Percentiles rank a stretch among this genome's conserved stretches.
Conservation (phyloP, 1,140 invertebrate species). For the Saccostrea glomerata region DNA sequence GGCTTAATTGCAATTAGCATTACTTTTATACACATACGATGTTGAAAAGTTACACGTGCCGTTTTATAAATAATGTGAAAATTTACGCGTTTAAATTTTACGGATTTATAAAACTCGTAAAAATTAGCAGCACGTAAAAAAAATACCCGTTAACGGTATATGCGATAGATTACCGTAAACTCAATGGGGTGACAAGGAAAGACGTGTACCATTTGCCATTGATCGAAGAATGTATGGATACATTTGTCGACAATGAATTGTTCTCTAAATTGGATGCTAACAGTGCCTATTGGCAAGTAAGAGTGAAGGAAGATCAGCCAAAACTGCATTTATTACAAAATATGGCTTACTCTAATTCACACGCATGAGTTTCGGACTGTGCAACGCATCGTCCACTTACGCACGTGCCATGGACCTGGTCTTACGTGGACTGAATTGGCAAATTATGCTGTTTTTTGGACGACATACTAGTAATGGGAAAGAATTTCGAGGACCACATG, state of each 20-base stretch:
- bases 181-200: constrained; percentile 47
- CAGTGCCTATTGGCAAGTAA: constrained; percentile 73
- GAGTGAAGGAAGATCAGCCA: constrained; percentile 69
- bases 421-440: constrained; percentile 40
- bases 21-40: too few relatives aligned
- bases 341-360: constrained; percentile 29
- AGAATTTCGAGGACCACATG: constrained; percentile 32
- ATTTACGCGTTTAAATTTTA: too few relatives aligned
- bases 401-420: constrained; percentile 38
- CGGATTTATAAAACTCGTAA: too few relatives aligned
- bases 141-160: too few relatives aligned
- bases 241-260: constrained; percentile 43
- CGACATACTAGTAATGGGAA: constrained; percentile 47
- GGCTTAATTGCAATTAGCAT: too few relatives aligned
- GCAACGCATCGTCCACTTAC: constrained; percentile 42
- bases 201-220: constrained; percentile 45
- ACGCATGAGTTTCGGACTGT: constrained; percentile 32
- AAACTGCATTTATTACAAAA: constrained; percentile 66
- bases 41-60: too few relatives aligned
- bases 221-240: constrained; percentile 48
- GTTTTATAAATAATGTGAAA: too few relatives aligned
- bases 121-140: too few relatives aligned
- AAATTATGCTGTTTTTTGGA: constrained; percentile 44
- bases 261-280: constrained; percentile 49
- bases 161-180: constrained; percentile 42